Evolutionary conservation across 2,888 invertebrate genomes (phyloP).

Genomic region (Drosophila mercatorum): DNA sequence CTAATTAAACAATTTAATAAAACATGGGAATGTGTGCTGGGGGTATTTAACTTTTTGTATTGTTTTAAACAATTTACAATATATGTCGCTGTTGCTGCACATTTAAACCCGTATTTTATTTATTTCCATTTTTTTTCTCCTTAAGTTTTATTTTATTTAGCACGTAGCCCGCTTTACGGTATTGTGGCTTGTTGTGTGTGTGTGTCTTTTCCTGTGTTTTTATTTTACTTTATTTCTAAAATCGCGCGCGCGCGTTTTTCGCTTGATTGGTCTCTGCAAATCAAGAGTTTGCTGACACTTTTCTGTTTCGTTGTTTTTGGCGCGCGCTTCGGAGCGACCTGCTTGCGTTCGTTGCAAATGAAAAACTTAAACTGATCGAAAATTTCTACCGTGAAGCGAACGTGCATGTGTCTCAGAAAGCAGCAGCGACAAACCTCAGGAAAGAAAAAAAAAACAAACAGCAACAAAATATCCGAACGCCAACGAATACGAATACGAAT

Average conservation of each 20-base stretch:
- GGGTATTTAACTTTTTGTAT: constrained; percentile 42
- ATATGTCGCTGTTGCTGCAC: constrained; percentile 56
- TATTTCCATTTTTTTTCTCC: constrained; percentile 25
- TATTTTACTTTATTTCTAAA: constrained; percentile 13
- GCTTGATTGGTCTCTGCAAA: constrained; percentile 29
- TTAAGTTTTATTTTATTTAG: constrained; percentile 35
- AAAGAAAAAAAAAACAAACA: constrained; percentile 22
- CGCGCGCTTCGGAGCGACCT: constrained; percentile 56
- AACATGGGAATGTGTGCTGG: constrained; percentile 45
- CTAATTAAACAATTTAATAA: constrained; percentile 53
- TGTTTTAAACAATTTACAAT: constrained; percentile 59
- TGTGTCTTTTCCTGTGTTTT: constrained; percentile 7
- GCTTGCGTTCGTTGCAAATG: constrained; percentile 83
- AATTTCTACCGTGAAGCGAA: constrained; percentile 82
- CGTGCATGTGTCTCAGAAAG: constrained; percentile 74
- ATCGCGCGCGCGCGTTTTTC: constrained; percentile 56
- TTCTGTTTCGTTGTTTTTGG: constrained; percentile 55
- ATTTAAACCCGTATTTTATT: constrained; percentile 54
- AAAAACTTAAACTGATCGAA: constrained; percentile 84
- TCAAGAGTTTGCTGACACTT: constrained; percentile 38
- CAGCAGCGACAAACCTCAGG: constrained; percentile 57
- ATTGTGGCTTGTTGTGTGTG: constrained; percentile 13
- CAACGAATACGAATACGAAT: constrained; percentile 52
- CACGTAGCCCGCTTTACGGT: constrained; percentile 29
- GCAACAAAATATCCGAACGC: constrained; percentile 49